Base-by-base conservation (phyloP, 2,888 invertebrate genomes). In the Keiferia lycopersicella region DNA sequence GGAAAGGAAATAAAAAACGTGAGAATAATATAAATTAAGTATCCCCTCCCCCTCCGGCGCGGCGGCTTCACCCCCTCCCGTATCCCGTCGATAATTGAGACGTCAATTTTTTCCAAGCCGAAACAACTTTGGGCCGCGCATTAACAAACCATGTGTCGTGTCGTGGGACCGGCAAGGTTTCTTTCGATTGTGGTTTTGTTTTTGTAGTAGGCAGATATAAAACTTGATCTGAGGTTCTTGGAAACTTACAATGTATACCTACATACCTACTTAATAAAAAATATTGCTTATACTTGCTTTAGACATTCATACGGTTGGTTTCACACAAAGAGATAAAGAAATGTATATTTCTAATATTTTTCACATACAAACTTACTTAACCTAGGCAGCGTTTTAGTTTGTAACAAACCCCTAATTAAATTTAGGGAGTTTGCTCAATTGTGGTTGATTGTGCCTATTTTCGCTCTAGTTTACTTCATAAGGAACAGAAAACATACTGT, bases 21-120 rank as follows among this genome's bases (percentile, higher is more conserved):
- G 90, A 89, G 88, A 88, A 87, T 87, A 85, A 86, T 89, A 89
- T 86, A 89, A 88, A 89, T 86, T 87, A 84, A 84, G 78, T 77
- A 76, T 73, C 68, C 69, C 67, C 56, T 67, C 65, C 61, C 61
- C 22, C 66, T 62, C 60, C 69, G 63, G 69, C 68, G 70, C 68
- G 64, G 70, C 67, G 2, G 2, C 71, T 72, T 45, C 71, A 66
- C 65, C 69, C 69, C 73, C 62, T 71, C 71, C 65, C 68, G 69
- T 76, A n/a, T 16, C 75, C 65, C 72, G 74, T 76, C 84, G 86
- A 87, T 91, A 91, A 91, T 91, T 91, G 91, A 91, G 91, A 90
- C 87, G 88, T 91, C 88, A 90, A 83, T 84, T 89, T 90, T 90
- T 90, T 90, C 80, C 76, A 79, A 72, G 73, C 71, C 70, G 72